Evolutionary conservation across 2,888 invertebrate species (phyloP).

Genomic region (Lottia scabra): DNA sequence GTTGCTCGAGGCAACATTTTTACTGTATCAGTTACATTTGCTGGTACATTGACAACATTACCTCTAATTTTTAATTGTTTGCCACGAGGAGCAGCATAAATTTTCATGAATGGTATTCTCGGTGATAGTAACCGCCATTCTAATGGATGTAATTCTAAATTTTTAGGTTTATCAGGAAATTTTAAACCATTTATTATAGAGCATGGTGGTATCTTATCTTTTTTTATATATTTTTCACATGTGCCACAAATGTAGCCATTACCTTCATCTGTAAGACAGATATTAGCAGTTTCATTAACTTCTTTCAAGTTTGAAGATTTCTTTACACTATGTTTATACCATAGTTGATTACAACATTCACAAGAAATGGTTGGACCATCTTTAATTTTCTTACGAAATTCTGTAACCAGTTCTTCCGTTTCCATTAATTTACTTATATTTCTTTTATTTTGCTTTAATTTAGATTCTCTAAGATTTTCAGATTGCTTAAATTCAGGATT

Average conservation of each 20-base stretch:
- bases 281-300: no score
- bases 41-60: slow-evolving; percentile 8
- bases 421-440: no score
- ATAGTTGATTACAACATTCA: no score
- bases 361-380: no score
- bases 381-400: no score
- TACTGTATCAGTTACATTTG: not conserved
- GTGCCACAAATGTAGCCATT: not conserved
- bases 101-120: not conserved
- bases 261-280: not conserved
- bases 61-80: not conserved
- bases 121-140: not conserved
- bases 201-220: not conserved
- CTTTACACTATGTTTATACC: no score
- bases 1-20: not conserved
- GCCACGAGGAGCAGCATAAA: not conserved
- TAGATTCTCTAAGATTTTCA: no score
- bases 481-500: no score
- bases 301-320: no score
- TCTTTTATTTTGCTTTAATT: no score
- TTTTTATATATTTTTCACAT: not conserved
- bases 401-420: not conserved
- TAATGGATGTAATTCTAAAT: not conserved
- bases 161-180: not conserved
- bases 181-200: not conserved